Evolutionary conservation across 2,113 vertebrate genomes (phyloP), one percentile per base, ranked within the genome.

Genomic region (Verasper variegatus): DNA sequence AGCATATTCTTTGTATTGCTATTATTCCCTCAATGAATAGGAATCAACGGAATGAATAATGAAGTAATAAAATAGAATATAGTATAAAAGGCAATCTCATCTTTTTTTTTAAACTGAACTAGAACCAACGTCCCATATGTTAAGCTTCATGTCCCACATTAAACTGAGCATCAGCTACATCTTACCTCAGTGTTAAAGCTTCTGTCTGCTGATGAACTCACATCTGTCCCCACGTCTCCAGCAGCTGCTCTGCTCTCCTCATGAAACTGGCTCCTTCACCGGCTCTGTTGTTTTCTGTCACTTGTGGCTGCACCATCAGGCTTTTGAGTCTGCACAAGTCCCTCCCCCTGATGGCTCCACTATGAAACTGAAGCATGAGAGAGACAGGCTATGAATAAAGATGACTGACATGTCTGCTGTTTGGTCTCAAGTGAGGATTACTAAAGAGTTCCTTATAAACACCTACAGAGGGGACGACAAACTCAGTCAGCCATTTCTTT

Each of bases 321-420:
- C 78, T 86, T 91, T 89, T 87, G 88, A 86, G 73, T 74, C 55
- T 15, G 47, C 74, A 67, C 1, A 81, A 87, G 85, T 74, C 89
- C 89, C 90, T 61, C 91, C 92, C 90, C 89, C 85, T 74, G 58
- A 80, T 71, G 84, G 80, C 74, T 84, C 75, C 37, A 66, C 82
- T 80, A 51, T 82, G 83, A 82, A 85, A 90, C 76, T 82, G 65
- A 81, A 86, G 76, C 66, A 60, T 26, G 74, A 85, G 42, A 20
- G 58, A 72, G 59, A 60, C 61, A 81, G 60, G 40, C 81, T 68
- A 73, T 83, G 76, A 78, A 83, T 67, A 83, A 77, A 78, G 47
- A 83, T 78, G 68, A 86, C 68, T 1, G 37, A 40, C 31, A 35
- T 1, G 17, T 67, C 23, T 74, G 52, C 5, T 7, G 56, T 65